Evolutionary conservation across 2,888 invertebrate species (phyloP), one percentile per base, ranked within the genome.

Genomic region (Cryptus viduatorius): DNA sequence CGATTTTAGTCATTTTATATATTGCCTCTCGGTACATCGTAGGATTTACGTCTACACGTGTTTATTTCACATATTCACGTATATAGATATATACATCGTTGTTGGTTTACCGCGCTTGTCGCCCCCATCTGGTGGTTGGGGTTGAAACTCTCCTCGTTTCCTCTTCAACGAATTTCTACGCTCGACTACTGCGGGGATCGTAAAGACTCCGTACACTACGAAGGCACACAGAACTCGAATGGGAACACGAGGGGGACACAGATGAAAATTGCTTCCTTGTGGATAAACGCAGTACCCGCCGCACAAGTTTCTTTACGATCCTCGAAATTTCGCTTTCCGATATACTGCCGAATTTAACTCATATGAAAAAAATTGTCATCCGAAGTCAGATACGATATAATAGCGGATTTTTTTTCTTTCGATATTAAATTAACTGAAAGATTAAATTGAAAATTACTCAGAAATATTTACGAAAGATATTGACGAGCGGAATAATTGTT

Each of bases 61-160:
- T 37, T 37, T 37, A 37, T 37, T 37, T 5, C 37, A 37, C 37
- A 8, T 37, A 7, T 8, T 37, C 37, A 8, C 37, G 37, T 24
- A 8, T 37, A 8, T 37, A 37, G n/a, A n/a, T 7, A 8, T 37
- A 37, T 37, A 37, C 37, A 8, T 7, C 56, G 24, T 3, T 3
- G 10, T 16, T 19, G 53, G 8, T 24, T 56, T 56, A 8, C 56
- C 19, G 12, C 4, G 24, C 4, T 12, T 24, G 19, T 56, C 56
- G 10, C 56, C 24, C 19, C 19, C 53, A 19, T 53, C 53, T 53
- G 24, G 19, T 24, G 10, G 19, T 56, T 10, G 56, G 19, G 56
- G 56, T 56, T 56, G 56, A 56, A 56, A 56, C 56, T 56, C 56
- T 56, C 24, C 24, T 56, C 56, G 56, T 56, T 56, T 56, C 56